Evolutionary conservation across 2,797 vertebrate genomes (phyloP), one percentile per base, ranked within the genome.

Genomic region (Tolypeutes matacus): DNA sequence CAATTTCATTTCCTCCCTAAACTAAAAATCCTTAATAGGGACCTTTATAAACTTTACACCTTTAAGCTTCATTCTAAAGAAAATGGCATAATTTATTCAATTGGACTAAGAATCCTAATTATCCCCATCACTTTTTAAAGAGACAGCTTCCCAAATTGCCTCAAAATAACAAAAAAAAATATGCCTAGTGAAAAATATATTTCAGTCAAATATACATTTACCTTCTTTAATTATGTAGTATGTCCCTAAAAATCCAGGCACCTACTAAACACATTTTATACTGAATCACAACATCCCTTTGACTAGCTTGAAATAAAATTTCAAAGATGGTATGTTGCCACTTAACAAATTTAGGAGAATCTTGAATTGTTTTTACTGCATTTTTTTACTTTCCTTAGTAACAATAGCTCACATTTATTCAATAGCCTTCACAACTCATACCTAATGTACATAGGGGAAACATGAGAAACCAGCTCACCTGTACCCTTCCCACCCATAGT

Each of bases 1-100:
- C 96, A 91, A 95, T 93, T 97, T 85, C 88, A 84, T 96, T 97
- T 96, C 86, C 96, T 97, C 81, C 96, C 84, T 91, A 96, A 97
- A 96, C 93, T 95, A 67, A 96, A 98, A 96, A 93, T 95, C 53
- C 7, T 0, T 87, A 95, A 93, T 18, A 86, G 64, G 25, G 60
- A 42, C 56, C 75, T 96, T 86, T 42, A 77, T 42, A 87, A 91
- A 96, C 51, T 87, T 95, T 56, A 91, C 13, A 89, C 58, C 81
- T 76, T 82, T 94, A 88, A 87, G 64, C 9, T n/a, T 89, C 53
- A 90, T 72, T 84, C 18, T 60, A 95, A 95, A 95, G 80, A 95
- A 95, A 97, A 92, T 75, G 87, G 85, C 58, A 89, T 53, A 53
- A 95, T 91, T 96, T 95, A 96, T 72, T 93, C 88, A 78, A 84